Evolutionary conservation across 2,888 invertebrate genomes (phyloP).

Genomic region (Allacma fusca): DNA sequence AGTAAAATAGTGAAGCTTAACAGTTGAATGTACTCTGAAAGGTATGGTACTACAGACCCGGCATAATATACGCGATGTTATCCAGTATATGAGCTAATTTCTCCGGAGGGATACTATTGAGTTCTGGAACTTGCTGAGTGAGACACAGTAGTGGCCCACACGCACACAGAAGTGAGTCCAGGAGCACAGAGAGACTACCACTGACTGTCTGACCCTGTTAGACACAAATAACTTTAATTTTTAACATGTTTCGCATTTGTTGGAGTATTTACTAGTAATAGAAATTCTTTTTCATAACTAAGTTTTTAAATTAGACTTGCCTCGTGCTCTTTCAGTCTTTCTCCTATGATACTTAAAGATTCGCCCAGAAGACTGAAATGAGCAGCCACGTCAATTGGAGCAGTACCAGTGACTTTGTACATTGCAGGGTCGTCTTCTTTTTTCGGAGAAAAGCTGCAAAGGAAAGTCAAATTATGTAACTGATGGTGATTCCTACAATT

Average conservation of each 20-base stretch:
- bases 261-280: no score
- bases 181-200: constrained; percentile 88
- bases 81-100: constrained; percentile 77
- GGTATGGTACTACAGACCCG: constrained; percentile 75
- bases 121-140: constrained; percentile 81
- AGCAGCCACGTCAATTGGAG: constrained; percentile 89
- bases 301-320: no score
- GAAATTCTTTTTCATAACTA: no score
- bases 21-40: no score
- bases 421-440: constrained; percentile 49
- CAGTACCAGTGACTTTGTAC: constrained; percentile 76
- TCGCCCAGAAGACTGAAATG: constrained; percentile 91
- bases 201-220: constrained; percentile 90
- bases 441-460: constrained; percentile 46
- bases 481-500: no score
- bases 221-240: no score
- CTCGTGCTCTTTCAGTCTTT: constrained; percentile 90
- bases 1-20: no score
- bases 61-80: constrained; percentile 95
- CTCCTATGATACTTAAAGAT: constrained; percentile 91
- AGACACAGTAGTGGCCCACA: constrained; percentile 87
- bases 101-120: constrained; percentile 71
- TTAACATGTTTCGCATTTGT: no score
- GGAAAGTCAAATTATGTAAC: neutral
- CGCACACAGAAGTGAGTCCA: constrained; percentile 92